Conservation (phyloP, 2,888 invertebrate species). For the Zonitis immaculata region DNA sequence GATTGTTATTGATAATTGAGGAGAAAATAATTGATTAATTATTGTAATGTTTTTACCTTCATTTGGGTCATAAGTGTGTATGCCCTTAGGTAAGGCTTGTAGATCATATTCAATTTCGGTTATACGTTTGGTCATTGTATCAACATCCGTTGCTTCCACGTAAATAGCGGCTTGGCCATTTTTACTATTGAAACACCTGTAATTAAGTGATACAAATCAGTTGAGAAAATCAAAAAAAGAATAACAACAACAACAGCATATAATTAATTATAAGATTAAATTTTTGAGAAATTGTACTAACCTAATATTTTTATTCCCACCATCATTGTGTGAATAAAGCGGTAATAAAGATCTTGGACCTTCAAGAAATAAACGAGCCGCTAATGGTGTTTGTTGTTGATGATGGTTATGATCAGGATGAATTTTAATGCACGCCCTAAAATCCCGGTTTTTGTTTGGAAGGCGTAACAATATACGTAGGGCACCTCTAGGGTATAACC, state of each 20-base stretch:
- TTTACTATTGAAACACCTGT: conserved; percentile 61
- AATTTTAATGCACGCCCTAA: conserved; percentile 65
- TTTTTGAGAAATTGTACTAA: too few relatives aligned
- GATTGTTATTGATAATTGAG: too few relatives aligned
- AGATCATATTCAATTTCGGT: conserved; percentile 68
- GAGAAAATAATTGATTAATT: too few relatives aligned
- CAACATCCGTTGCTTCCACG: conserved; percentile 55
- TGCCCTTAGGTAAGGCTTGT: conserved; percentile 52
- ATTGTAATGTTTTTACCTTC: conserved; percentile 53
- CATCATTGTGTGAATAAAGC: conserved; percentile 56
- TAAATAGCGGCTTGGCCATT: conserved; percentile 63
- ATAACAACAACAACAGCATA: too few relatives aligned
- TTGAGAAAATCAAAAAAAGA: neutral
- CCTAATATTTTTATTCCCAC: conserved; percentile 45
- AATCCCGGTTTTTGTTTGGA: conserved; percentile 56
- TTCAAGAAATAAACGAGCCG: conserved; percentile 62
- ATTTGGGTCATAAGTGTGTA: conserved; percentile 55
- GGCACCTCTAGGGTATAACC: conserved; percentile 73
- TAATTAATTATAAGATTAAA: too few relatives aligned
- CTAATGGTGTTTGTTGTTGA: conserved; percentile 30
- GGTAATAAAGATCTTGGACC: conserved; percentile 58
- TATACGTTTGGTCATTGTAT: conserved; percentile 51
- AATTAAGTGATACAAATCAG: conserved; percentile 20
- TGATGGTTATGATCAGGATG: conserved; percentile 37
- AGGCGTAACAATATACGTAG: conserved; percentile 62